A percentile compares a stretch with the other conserved stretches of the same genome.
These are phyloP conservation scores for Phylloscopus trochiloides DNA, from an alignment of 2,113 vertebrate genomes.

Conservation along the genomic window DNA sequence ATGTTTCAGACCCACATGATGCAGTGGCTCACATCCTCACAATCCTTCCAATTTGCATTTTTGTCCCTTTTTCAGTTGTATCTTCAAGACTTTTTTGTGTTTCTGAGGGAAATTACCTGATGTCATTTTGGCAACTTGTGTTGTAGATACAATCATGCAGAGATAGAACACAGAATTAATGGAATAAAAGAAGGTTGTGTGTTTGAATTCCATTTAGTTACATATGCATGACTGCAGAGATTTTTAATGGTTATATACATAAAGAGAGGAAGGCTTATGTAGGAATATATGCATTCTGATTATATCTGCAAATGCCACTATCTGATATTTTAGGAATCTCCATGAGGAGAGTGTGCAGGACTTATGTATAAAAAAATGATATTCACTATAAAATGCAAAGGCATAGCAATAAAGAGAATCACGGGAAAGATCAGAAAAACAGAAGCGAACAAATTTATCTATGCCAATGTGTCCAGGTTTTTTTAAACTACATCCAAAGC, in stretches of 20 bases:
- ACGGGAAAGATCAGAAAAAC: background rate
- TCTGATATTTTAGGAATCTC: background rate
- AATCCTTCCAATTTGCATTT: background rate
- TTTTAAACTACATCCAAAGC: background rate
- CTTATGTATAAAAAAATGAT: background rate
- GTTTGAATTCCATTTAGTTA: background rate
- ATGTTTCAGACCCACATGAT: background rate
- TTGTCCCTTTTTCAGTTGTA: background rate
- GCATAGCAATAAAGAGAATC: background rate
- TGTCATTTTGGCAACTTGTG: background rate
- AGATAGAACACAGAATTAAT: background rate
- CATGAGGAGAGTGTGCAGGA: background rate
- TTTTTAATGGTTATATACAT: background rate
- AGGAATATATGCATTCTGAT: background rate
- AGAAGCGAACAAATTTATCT: background rate
- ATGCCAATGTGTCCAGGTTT: background rate
- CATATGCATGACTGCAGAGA: background rate
- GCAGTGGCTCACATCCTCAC: background rate
- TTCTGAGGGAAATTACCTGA: background rate
- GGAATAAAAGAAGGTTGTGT: background rate
- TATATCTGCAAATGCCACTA: background rate
- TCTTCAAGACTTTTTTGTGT: background rate
- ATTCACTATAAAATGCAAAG: background rate
- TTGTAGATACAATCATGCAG: background rate
- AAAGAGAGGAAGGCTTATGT: background rate